phyloP scores from a whole-genome alignment of 2,888 invertebrate genomes.

The Masnerella sp. region DNA sequence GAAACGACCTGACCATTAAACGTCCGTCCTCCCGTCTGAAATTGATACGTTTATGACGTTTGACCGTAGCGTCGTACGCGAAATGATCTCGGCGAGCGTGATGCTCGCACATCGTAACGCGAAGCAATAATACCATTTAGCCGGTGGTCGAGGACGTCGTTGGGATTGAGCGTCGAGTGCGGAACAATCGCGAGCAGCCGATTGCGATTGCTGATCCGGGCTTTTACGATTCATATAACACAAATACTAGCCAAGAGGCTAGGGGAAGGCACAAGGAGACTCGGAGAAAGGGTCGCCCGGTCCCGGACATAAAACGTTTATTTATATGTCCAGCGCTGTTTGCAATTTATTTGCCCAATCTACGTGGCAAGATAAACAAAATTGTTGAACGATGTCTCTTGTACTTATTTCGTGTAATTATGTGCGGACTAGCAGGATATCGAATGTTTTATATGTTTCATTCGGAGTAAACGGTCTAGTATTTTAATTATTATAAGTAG shows the following conservation, averaged over 20 bases:
- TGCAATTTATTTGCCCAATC: constrained; percentile 52
- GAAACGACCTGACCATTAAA: constrained; percentile 45
- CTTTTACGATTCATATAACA: constrained; percentile 77
- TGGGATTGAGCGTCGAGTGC: constrained; percentile 52
- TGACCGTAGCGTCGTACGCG: constrained; percentile 37
- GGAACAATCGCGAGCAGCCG: constrained; percentile 61
- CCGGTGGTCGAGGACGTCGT: constrained; percentile 53
- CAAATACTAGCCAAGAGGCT: constrained; percentile 64
- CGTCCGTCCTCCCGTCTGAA: constrained; percentile 42
- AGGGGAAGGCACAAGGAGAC: constrained; percentile 57
- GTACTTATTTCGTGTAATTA: no score
- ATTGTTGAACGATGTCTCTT: constrained; percentile 1
- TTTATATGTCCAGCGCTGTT: constrained; percentile 73
- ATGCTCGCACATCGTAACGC: constrained; percentile 56
- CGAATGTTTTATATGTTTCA: no score
- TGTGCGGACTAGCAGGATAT: no score
- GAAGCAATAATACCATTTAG: constrained; percentile 60
- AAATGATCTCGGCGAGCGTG: constrained; percentile 47
- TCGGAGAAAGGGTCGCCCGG: constrained; percentile 59
- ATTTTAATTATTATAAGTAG: no score
- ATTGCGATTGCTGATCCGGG: constrained; percentile 73
- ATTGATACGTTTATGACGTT: constrained; percentile 59
- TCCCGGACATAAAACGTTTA: constrained; percentile 76
- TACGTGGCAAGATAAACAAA: constrained; percentile 22
- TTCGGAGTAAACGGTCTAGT: no score